A percentile compares a stretch with the other conserved stretches of the same genome.
phyloP scores from a whole-genome alignment of 2,797 vertebrate genomes.

The Takifugu ocellatus region DNA sequence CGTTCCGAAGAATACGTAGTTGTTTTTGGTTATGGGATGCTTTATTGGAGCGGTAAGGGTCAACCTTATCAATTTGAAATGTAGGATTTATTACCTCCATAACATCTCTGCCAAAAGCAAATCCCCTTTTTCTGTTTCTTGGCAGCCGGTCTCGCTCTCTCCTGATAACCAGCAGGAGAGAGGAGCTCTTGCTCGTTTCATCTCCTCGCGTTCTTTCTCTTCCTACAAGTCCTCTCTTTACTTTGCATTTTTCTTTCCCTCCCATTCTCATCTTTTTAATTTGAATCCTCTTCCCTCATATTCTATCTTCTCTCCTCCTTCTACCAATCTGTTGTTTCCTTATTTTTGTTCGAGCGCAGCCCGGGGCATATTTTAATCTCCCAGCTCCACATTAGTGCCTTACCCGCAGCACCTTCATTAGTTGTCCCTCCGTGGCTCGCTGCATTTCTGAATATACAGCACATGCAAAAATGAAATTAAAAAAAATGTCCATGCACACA shows the following conservation, averaged over 20 bases:
- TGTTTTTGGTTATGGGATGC: constrained; percentile 53
- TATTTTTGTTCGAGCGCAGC: constrained; percentile 70
- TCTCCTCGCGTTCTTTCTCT: constrained; percentile 31
- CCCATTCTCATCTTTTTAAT: constrained; percentile 43
- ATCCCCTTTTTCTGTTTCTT: constrained; percentile 8
- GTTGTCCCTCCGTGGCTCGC: constrained; percentile 61
- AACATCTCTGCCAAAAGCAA: constrained; percentile 14
- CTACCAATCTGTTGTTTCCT: constrained; percentile 63
- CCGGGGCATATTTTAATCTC: constrained; percentile 78
- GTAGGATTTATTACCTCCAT: constrained; percentile 33
- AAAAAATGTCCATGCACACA: not conserved
- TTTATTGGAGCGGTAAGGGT: constrained; percentile 39
- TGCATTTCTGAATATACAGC: constrained; percentile 37
- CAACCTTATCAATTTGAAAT: constrained; percentile 50
- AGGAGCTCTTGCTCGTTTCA: constrained; percentile 43
- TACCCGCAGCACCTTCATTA: constrained; percentile 78
- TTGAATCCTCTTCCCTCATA: constrained; percentile 34
- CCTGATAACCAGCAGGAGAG: constrained; percentile 45
- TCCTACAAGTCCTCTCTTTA: constrained; percentile 25
- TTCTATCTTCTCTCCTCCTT: constrained; percentile 37
- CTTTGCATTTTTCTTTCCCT: constrained; percentile 17
- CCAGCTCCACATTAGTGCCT: constrained; percentile 74
- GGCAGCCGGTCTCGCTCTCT: constrained; percentile 31
- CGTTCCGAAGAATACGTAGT: constrained; percentile 44
- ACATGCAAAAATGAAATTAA: too few species aligned